phyloP scores from a whole-genome alignment of 2,797 vertebrate species.

The Sebastes elongatus region DNA sequence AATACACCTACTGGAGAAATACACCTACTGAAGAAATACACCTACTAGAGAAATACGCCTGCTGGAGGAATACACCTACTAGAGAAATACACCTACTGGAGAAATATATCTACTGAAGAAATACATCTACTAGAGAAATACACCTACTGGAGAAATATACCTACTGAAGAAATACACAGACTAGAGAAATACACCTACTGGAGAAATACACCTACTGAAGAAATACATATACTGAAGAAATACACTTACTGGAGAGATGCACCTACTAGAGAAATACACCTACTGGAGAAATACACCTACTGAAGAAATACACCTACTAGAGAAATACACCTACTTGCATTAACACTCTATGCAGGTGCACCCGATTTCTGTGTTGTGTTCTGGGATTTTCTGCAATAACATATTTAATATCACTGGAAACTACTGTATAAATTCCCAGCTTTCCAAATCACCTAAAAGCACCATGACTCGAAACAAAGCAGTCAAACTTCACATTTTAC shows the following conservation, averaged over 20 bases:
- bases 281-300: too few species aligned
- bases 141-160: too few species aligned
- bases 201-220: too few species aligned
- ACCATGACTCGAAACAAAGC: neutral
- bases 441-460: neutral
- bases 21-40: neutral
- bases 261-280: too few species aligned
- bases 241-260: too few species aligned
- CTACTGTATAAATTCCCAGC: neutral
- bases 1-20: too few species aligned
- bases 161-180: too few species aligned
- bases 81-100: neutral
- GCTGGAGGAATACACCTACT: neutral
- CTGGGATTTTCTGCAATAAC: neutral
- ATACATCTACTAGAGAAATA: too few species aligned
- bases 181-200: too few species aligned
- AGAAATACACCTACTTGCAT: neutral
- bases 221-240: too few species aligned
- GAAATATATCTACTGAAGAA: neutral
- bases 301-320: too few species aligned
- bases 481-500: neutral
- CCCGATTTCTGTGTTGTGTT: neutral
- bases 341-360: neutral
- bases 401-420: neutral
- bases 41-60: neutral